These are phyloP conservation scores for Hyperopisus bebe DNA, from an alignment of 2,113 vertebrate genomes.

Conservation along the genomic window DNA sequence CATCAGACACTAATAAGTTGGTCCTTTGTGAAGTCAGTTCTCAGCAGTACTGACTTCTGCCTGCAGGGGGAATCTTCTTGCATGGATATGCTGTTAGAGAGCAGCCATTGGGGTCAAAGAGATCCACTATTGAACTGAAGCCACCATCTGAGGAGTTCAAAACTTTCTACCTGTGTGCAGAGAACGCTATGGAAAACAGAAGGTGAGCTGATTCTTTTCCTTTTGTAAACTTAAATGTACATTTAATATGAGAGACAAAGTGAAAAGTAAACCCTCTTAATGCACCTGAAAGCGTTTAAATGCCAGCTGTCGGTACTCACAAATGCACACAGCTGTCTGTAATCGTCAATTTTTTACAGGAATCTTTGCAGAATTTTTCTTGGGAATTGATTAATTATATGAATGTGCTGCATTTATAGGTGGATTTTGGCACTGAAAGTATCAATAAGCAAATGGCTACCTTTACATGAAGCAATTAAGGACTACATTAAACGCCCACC, in stretches of 20 bases:
- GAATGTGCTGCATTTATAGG: constrained; percentile 47
- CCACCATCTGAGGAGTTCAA: constrained; percentile 84
- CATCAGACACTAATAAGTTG: neutral
- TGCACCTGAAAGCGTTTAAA: neutral
- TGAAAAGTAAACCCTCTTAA: neutral
- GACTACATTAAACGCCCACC: constrained; percentile 70
- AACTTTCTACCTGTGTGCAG: constrained; percentile 79
- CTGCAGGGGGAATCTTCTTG: constrained; percentile 78
- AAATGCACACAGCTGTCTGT: neutral
- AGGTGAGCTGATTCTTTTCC: constrained; percentile 53
- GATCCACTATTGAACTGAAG: constrained; percentile 76
- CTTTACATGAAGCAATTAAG: constrained; percentile 74
- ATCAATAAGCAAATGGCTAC: constrained; percentile 82
- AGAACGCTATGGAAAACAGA: constrained; percentile 77
- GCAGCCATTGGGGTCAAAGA: constrained; percentile 67
- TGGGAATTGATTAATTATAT: neutral
- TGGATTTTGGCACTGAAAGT: constrained; percentile 77
- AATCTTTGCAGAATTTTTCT: neutral
- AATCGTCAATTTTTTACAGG: neutral
- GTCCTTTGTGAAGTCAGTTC: neutral
- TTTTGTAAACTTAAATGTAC: neutral
- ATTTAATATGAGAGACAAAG: neutral
- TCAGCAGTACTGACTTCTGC: neutral
- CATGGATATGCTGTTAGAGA: constrained; percentile 80
- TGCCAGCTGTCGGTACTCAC: neutral